Base-by-base conservation (phyloP, 2,888 invertebrate species). In the Lepas anatifera region DNA sequence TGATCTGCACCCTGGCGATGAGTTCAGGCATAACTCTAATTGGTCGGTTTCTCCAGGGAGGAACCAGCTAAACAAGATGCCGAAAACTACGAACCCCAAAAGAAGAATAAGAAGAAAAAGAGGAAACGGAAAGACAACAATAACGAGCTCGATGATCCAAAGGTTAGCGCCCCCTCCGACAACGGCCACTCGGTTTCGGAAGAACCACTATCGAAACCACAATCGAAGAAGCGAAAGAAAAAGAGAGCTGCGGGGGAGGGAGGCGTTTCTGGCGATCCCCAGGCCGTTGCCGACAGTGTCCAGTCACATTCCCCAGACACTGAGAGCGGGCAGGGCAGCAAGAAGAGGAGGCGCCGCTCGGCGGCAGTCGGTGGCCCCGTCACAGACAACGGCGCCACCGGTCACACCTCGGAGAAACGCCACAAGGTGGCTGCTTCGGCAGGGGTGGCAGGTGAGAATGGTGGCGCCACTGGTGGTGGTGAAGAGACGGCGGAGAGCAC, bases 41-140 rank as follows among this genome's bases (percentile, higher is more conserved):
- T n/a, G n/a, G n/a, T n/a, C n/a, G n/a, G n/a, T n/a, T n/a, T n/a
- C n/a, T n/a, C n/a, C 35, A 35, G 58, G 7, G 35, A 35, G 2
- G 58, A 25, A 0, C 25, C 25, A 1, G 22, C 58, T 4, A 22
- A 58, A 13, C 32, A 58, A 35, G 58, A 58, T 35, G 22, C 58
- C 7, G 58, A 58, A 22, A 35, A 18, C 1, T 58, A 58, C 22
- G 58, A 35, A 35, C 58, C 58, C 0, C 32, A 58, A 22, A 66
- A 39, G 39, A 66, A 66, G 22, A 39, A 37, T 13, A 66, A 66
- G 66, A 66, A 66, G 39, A 66, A 66, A 13, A 39, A 39, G 66
- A 66, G 7, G 66, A 66, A 39, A 27, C 35, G 27, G 3, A 66
- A 41, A 29, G 66, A 63, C n/a, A 3, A 2, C 13, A 25, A 3